Percentiles rank a stretch among this genome's conserved stretches.
Evolutionary conservation across 2,797 vertebrate species (phyloP).

Genomic region (Crotalus adamanteus): DNA sequence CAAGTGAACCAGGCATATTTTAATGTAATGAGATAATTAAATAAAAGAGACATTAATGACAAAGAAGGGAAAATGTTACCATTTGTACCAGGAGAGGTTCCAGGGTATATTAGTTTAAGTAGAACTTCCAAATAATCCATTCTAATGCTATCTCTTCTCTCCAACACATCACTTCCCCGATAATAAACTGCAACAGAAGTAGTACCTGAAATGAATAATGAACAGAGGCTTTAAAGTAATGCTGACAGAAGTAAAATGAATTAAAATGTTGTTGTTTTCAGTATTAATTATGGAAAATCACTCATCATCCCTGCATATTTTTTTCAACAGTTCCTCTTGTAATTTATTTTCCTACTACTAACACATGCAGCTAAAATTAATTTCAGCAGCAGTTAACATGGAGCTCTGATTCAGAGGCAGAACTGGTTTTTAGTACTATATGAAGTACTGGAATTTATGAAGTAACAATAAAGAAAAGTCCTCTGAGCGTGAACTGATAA

Average conservation of each 20-base stretch:
- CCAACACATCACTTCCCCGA: not conserved
- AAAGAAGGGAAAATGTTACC: not conserved
- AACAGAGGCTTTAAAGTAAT: not conserved
- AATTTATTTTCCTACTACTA: not conserved
- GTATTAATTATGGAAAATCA: not conserved
- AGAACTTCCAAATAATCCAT: not conserved
- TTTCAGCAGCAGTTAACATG: not conserved
- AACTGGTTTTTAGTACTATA: not conserved
- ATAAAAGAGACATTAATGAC: not conserved
- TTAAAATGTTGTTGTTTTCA: slow-evolving; percentile 5
- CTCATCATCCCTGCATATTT: not conserved
- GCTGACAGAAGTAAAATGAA: not conserved
- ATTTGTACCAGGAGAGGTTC: not conserved
- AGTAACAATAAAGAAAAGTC: not conserved
- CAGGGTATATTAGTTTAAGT: not conserved
- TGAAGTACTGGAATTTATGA: not conserved
- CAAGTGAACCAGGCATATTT: not conserved
- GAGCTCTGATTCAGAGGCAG: not conserved
- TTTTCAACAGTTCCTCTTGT: not conserved
- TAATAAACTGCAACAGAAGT: not conserved
- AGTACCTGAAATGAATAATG: not conserved
- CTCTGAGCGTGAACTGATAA: not conserved
- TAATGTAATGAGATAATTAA: not conserved
- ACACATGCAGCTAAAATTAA: not conserved
- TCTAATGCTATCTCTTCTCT: not conserved